Conservation (phyloP, 2,797 vertebrate genomes). For the Lycodopsis pacificus region DNA sequence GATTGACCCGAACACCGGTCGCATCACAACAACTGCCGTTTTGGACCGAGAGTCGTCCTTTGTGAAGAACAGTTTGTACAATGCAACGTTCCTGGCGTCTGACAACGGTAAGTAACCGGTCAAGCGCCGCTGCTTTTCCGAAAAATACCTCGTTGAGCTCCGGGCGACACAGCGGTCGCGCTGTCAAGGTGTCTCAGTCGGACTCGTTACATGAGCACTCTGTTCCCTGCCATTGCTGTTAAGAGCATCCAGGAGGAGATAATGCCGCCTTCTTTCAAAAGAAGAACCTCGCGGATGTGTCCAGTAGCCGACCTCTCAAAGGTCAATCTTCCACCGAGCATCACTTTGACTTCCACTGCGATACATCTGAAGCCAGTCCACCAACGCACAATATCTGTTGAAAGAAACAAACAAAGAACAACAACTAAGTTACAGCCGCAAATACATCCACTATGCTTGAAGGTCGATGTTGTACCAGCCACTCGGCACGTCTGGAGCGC, state of each 20-base stretch:
- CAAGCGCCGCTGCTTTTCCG: conserved; percentile 22
- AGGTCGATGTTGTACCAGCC: conserved; percentile 57
- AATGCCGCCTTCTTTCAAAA: conserved; percentile 56
- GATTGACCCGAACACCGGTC: conserved; percentile 91
- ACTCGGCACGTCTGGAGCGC: conserved; percentile 50
- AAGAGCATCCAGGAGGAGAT: conserved; percentile 46
- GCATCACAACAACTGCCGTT: conserved; percentile 91
- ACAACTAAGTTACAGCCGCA: conserved; percentile 37
- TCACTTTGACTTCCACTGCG: conserved; percentile 51
- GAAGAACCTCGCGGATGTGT: conserved; percentile 31
- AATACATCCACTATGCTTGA: conserved; percentile 53
- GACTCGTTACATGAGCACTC: conserved; percentile 47
- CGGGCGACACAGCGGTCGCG: conserved; percentile 40
- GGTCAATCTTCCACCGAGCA: conserved; percentile 55
- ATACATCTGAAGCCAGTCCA: conserved; percentile 37
- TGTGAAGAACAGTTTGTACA: conserved; percentile 96
- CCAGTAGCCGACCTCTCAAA: conserved; percentile 51
- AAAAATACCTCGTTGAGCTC: conserved; percentile 40
- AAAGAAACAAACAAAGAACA: not conserved
- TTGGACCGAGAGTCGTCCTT: conserved; percentile 95
- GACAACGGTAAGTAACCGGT: conserved; percentile 89
- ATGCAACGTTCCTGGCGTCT: conserved; percentile 94
- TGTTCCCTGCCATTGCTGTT: conserved; percentile 41
- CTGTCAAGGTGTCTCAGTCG: conserved; percentile 49
- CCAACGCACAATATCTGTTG: conserved; percentile 26